A percentile compares a stretch with the other conserved stretches of the same genome.
Conservation (phyloP, 2,888 invertebrate genomes). For the Hyposoter dolosus region DNA sequence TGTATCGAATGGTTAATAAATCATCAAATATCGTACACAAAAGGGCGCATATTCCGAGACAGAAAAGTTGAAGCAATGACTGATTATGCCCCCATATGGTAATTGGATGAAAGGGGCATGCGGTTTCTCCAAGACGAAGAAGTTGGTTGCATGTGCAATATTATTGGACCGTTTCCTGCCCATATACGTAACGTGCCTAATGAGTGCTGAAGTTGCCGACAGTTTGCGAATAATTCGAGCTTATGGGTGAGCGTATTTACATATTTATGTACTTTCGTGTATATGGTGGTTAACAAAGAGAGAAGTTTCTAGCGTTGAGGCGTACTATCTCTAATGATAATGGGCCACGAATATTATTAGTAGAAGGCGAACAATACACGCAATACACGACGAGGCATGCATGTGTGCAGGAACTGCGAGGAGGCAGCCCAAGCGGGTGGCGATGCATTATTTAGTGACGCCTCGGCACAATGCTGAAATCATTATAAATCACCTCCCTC, state of each 20-base stretch:
- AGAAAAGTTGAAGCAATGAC: not conserved
- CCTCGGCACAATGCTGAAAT: constrained; percentile 78
- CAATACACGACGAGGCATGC: not conserved
- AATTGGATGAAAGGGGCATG: not conserved
- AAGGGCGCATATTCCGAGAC: not conserved
- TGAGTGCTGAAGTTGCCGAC: not conserved
- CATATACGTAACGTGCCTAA: not conserved
- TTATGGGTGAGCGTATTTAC: not conserved
- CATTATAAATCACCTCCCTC: constrained; percentile 80
- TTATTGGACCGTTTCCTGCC: not conserved
- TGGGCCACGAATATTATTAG: constrained; percentile 68
- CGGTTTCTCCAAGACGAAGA: not conserved
- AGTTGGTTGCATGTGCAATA: not conserved
- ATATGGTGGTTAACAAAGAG: constrained; percentile 64
- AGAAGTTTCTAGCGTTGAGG: constrained; percentile 67
- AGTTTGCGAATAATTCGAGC: not conserved
- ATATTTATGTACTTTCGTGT: not conserved
- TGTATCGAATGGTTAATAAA: not conserved
- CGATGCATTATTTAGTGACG: constrained; percentile 80
- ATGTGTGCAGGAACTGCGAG: constrained; percentile 40
- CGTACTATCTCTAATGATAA: constrained; percentile 77
- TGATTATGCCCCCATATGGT: not conserved
- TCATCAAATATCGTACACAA: not conserved
- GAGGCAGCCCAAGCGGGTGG: constrained; percentile 59
- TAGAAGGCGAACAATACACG: constrained; percentile 23